Evolutionary conservation across 2,113 vertebrate species (phyloP).

Genomic region (Tychaedon coryphoeus): DNA sequence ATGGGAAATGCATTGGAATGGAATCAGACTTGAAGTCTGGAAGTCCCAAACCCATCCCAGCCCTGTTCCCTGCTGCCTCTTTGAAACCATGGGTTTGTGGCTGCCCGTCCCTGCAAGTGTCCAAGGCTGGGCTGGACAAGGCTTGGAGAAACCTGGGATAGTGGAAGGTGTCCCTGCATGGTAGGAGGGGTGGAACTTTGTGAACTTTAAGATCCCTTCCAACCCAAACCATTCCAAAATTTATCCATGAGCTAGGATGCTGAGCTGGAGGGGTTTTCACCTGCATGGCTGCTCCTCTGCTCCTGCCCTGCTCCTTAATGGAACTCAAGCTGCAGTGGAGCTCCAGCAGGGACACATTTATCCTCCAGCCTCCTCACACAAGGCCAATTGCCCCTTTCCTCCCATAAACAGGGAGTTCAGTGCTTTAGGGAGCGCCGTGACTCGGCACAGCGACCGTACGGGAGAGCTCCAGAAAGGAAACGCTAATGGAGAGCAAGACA

Average conservation of each 20-base stretch:
- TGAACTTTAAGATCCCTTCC: not conserved
- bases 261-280: not conserved
- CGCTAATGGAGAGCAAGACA: not conserved
- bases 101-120: accelerated
- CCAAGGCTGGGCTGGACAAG: not conserved
- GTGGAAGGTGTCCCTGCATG: not conserved
- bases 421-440: not conserved
- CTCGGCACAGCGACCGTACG: accelerated
- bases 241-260: not conserved
- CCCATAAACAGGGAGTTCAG: not conserved
- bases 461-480: conserved; percentile 11
- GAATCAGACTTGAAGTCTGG: not conserved
- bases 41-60: not conserved
- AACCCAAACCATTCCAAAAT: not conserved
- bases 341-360: not conserved
- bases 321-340: not conserved
- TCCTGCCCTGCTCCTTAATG: not conserved
- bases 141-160: not conserved
- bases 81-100: not conserved
- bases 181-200: not conserved
- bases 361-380: not conserved
- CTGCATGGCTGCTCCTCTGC: not conserved
- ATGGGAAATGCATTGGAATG: not conserved
- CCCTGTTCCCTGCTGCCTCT: not conserved
- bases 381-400: not conserved